A percentile compares a stretch with the other conserved stretches of the same genome.
These are phyloP conservation scores for Spicauda simplicius DNA, from an alignment of 2,888 invertebrate species.

Conservation along the genomic window DNA sequence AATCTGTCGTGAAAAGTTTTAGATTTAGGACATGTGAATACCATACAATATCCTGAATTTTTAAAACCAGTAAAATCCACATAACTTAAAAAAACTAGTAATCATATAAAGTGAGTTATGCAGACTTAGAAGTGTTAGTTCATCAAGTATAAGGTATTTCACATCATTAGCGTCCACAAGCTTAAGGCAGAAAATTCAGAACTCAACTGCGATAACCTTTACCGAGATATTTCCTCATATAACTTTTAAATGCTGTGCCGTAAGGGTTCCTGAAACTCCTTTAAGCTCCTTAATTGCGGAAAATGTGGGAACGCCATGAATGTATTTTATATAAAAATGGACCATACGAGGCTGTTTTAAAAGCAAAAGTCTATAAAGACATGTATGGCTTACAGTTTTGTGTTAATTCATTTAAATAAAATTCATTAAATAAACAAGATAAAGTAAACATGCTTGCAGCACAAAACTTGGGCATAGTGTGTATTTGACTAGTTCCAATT, in stretches of 20 bases:
- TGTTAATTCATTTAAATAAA: too few relatives aligned
- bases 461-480: too few relatives aligned
- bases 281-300: constrained; percentile 68
- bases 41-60: too few relatives aligned
- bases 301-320: constrained; percentile 48
- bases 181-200: constrained; percentile 63
- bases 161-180: constrained; percentile 72
- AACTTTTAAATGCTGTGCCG: constrained; percentile 77
- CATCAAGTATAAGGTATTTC: constrained; percentile 37
- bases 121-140: not conserved
- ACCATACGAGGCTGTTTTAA: not conserved
- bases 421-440: too few relatives aligned
- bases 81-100: not conserved
- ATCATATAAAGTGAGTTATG: not conserved
- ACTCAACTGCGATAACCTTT: constrained; percentile 77
- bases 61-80: too few relatives aligned
- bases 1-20: too few relatives aligned
- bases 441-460: too few relatives aligned
- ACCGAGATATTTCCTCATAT: constrained; percentile 61
- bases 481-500: too few relatives aligned
- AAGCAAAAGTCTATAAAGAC: not conserved
- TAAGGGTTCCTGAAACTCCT: constrained; percentile 64
- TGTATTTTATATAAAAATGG: constrained; percentile 8
- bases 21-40: too few relatives aligned
- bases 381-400: not conserved